Base-by-base conservation (phyloP, 2,888 invertebrate genomes). In the Dendrolimus pini region DNA sequence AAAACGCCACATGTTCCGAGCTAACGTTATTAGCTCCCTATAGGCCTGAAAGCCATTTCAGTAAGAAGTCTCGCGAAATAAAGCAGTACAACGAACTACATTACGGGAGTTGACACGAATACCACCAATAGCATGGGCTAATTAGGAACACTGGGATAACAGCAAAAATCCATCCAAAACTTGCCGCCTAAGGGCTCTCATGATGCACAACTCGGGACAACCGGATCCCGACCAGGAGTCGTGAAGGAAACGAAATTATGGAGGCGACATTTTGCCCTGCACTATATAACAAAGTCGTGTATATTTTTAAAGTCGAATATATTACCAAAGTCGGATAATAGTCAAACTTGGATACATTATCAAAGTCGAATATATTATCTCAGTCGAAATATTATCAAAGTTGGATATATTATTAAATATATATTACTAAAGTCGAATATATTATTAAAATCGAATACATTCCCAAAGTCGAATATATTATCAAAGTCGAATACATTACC, bases 81-180 rank as follows among this genome's bases (percentile, higher is more conserved):
- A 77, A 72, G 6, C 30, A 73, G 68, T 71, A 72, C 73, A 72
- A 70, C 66, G 61, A 68, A 70, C 73, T 70, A 66, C 65, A 62
- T 69, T 74, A 77, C 77, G 2, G 75, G 73, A 65, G 71, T 67
- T 75, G 78, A 74, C 83, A 79, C 78, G 82, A 78, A 85, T 86
- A 72, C 72, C 74, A 70, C 80, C 85, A 80, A 87, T 88, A 86
- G 78, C 78, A 71, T 69, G 55, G 70, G 64, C 72, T 81, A 80
- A 81, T 82, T 83, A 85, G 73, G 77, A 79, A 72, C 67, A 69
- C 73, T 70, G 64, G 78, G 75, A 67, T 75, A 47, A 90, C 89
- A 90, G 82, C 89, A 90, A 90, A 90, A 90, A 90, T 90, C 89
- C 89, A 90, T 90, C 89, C 85, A 77, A 65, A 83, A 87, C 82